These are phyloP conservation scores for Aleiodes leptofemur DNA, from an alignment of 2,888 invertebrate species.

Conservation along the genomic window DNA sequence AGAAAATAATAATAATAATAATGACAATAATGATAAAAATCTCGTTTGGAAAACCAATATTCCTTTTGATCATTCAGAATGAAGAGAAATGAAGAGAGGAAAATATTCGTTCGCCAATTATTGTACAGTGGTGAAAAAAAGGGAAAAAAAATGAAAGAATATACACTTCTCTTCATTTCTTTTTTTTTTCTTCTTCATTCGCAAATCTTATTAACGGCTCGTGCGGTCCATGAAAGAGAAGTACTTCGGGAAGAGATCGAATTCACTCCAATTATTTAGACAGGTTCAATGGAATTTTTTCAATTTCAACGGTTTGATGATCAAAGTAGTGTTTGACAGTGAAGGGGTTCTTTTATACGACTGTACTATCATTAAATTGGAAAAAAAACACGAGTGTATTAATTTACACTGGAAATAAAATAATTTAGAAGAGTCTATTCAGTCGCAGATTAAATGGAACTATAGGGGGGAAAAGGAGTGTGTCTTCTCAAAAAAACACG, in stretches of 20 bases:
- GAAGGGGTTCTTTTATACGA: neutral
- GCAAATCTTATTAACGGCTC: constrained; percentile 30
- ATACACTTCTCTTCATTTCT: neutral
- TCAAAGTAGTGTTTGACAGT: constrained; percentile 3
- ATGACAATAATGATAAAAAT: neutral
- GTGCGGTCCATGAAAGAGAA: constrained; percentile 5
- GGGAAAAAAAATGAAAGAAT: neutral
- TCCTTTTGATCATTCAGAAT: constrained; percentile 57
- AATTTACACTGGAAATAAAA: too few relatives aligned
- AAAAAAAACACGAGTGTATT: too few relatives aligned
- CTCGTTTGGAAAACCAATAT: constrained; percentile 56
- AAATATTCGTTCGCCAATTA: constrained; percentile 37
- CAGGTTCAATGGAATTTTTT: constrained; percentile 27
- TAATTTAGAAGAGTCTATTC: too few relatives aligned
- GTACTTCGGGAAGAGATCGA: constrained; percentile 5
- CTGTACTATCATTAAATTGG: too few relatives aligned
- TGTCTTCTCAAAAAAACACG: too few relatives aligned
- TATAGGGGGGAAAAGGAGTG: too few relatives aligned
- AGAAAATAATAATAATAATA: constrained; percentile 35
- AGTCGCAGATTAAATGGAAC: too few relatives aligned
- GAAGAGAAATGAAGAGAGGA: constrained; percentile 16
- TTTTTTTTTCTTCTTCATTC: neutral
- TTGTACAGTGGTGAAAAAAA: constrained; percentile 15
- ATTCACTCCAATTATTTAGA: constrained; percentile 34
- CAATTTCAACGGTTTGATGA: constrained; percentile 33